A percentile compares a stretch with the other conserved stretches of the same genome.
phyloP scores from a whole-genome alignment of 2,113 vertebrate species.

The Paradoxurus hermaphroditus region DNA sequence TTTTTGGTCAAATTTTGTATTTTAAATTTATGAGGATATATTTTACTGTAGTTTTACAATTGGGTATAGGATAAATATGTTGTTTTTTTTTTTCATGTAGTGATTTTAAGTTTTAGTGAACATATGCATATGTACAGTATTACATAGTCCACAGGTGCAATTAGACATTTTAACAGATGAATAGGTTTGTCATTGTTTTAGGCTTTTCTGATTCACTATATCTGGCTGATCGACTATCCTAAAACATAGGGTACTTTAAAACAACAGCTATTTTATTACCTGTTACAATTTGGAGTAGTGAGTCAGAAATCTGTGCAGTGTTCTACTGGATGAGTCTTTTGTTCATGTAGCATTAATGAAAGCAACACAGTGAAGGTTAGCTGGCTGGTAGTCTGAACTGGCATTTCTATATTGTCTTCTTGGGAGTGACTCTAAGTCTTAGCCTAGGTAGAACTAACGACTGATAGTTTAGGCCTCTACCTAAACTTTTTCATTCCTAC shows the following conservation, averaged over 20 bases:
- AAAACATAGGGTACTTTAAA: not conserved
- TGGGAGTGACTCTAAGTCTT: not conserved
- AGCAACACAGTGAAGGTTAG: not conserved
- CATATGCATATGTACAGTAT: not conserved
- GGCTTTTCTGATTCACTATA: not conserved
- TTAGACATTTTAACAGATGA: not conserved
- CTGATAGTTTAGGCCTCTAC: not conserved
- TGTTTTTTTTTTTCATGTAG: too few species aligned
- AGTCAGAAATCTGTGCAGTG: not conserved
- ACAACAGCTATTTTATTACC: not conserved
- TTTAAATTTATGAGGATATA: not conserved
- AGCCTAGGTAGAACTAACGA: not conserved
- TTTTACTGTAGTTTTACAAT: not conserved
- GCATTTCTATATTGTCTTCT: not conserved
- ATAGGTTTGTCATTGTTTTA: not conserved
- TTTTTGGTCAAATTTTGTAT: not conserved
- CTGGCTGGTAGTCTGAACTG: not conserved
- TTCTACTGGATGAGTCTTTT: not conserved
- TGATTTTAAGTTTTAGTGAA: not conserved
- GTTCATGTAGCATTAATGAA: not conserved
- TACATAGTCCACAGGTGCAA: accelerated
- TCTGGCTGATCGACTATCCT: not conserved
- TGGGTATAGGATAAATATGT: not conserved
- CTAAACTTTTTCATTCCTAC: not conserved
- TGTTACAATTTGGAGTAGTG: not conserved